phyloP scores from a whole-genome alignment of 2,797 vertebrate species.

The Acipenser ruthenus region DNA sequence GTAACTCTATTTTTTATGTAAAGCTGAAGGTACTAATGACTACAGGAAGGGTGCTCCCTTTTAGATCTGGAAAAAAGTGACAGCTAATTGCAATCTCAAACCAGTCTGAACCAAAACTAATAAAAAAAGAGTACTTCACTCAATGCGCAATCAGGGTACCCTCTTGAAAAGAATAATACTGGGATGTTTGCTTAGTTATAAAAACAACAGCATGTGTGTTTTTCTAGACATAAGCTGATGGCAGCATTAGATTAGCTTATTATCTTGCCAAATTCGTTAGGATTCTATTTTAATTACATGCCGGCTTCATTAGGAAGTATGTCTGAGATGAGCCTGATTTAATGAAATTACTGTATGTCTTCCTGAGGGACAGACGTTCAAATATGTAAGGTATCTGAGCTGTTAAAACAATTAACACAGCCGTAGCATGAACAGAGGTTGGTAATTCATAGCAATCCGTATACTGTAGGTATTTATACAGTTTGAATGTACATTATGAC shows the following conservation, averaged over 20 bases:
- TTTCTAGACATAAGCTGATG: conserved; percentile 23
- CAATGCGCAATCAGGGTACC: conserved; percentile 31
- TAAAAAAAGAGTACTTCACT: conserved; percentile 38
- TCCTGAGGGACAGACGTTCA: not conserved
- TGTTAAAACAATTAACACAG: too few species aligned
- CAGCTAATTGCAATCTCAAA: conserved; percentile 23
- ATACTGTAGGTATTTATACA: too few species aligned
- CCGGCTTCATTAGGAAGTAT: not conserved
- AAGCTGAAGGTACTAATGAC: conserved; percentile 16
- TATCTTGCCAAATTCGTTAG: not conserved
- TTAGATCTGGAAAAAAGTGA: conserved; percentile 37
- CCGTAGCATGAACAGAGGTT: too few species aligned
- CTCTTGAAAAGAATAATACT: conserved; percentile 35
- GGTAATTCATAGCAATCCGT: too few species aligned
- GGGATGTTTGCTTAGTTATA: conserved; percentile 39
- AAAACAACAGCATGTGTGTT: conserved; percentile 33
- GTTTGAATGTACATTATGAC: too few species aligned
- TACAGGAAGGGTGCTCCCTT: conserved; percentile 35
- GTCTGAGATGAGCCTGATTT: not conserved
- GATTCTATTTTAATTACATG: too few species aligned
- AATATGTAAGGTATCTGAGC: too few species aligned
- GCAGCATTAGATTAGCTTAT: not conserved
- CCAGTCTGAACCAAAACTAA: conserved; percentile 40
- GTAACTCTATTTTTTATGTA: not conserved
- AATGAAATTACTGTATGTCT: not conserved